Base-by-base conservation (phyloP, 2,113 vertebrate genomes). In the Dermatemys mawii region DNA sequence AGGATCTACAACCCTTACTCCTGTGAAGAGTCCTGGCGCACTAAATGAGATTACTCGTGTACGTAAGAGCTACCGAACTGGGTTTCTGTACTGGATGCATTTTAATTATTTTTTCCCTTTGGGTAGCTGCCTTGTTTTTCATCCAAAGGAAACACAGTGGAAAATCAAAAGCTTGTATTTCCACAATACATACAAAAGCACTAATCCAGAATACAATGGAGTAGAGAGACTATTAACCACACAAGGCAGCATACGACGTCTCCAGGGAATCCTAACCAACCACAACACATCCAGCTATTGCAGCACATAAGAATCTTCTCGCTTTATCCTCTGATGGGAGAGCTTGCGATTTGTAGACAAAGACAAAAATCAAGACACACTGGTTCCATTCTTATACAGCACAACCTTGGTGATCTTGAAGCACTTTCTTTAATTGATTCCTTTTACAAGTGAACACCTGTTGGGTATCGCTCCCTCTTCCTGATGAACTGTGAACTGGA, bases 131-230 rank as follows among this genome's bases (percentile, higher is more conserved):
- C 78, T 41, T 85, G 9, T 2, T 89, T 92, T 78, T 41, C 80
- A 83, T 38, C 78, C 51, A 48, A 88, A 88, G 27, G 81, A 86
- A 81, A 75, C 2, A 1, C 21, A 24, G 60, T 3, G 7, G 70
- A 82, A 80, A 91, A 90, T 50, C 29, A 92, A 94, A 90, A 84
- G 3, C 41, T 89, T 3, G 11, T 76, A 53, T 3, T 80, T 75
- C 16, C 84, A 1, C 63, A 53, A 67, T 51, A 91, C 93, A 73
- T n/a, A 67, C 63, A 38, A 70, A 70, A 12, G 48, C 13, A 1
- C 1, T 92, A 17, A 48, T 35, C 53, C 26, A 79, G 26, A 84
- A 3, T 38, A 57, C 38, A 46, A 5, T 6, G 22, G 21, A 48
- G 41, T 87, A 41, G 63, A 84, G 2, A 1, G 5, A 63, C 11